Conservation (phyloP, 2,797 vertebrate species). For the Menidia menidia region DNA sequence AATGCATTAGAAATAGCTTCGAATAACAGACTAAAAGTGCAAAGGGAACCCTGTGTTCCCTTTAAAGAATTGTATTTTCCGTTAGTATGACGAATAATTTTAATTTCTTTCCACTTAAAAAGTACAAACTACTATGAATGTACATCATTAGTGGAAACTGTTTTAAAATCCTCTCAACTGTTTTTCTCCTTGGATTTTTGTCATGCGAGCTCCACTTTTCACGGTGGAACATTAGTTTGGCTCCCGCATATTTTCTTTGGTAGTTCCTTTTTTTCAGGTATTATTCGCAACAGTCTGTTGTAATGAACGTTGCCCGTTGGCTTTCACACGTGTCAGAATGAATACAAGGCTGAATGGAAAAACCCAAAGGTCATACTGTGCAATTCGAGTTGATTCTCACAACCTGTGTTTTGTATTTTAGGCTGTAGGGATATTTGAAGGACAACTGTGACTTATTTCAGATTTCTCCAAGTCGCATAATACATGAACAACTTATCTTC, state of each 20-base stretch:
- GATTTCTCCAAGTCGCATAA: conserved; percentile 8
- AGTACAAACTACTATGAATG: no score
- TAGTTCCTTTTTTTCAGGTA: background rate
- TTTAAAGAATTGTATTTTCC: no score
- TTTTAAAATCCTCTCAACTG: background rate
- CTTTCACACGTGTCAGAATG: background rate
- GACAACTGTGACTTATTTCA: background rate
- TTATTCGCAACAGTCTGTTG: conserved; percentile 1
- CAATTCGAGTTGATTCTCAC: background rate
- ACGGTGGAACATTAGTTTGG: conserved; percentile 1
- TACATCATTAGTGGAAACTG: background rate
- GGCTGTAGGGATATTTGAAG: background rate
- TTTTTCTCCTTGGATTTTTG: background rate
- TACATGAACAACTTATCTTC: conserved; percentile 12
- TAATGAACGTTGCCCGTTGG: background rate
- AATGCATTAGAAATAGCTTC: no score
- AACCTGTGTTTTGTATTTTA: background rate
- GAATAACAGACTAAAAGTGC: no score
- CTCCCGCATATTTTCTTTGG: background rate
- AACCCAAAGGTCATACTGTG: background rate
- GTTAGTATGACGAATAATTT: no score
- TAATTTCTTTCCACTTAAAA: no score
- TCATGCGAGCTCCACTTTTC: background rate
- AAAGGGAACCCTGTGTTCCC: no score
- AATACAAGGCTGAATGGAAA: background rate